These are phyloP conservation scores for Uria aalge DNA, from an alignment of 2,113 vertebrate species.

Conservation along the genomic window DNA sequence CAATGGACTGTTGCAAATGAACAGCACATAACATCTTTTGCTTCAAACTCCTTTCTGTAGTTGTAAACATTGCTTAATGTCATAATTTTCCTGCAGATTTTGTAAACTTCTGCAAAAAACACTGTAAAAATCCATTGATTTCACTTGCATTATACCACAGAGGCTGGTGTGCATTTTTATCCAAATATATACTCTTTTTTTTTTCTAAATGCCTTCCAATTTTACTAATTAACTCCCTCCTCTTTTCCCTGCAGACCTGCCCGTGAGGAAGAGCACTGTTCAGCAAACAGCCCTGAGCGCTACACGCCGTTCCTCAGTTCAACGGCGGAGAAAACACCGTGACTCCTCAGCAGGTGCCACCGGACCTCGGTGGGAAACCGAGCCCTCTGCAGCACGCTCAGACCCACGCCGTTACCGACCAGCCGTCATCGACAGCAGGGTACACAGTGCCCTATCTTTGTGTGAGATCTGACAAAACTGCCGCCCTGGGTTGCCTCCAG, in stretches of 20 bases:
- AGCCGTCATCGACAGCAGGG: background rate
- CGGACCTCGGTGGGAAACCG: background rate
- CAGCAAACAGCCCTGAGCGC: background rate
- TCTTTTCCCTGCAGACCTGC: background rate
- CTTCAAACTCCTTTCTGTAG: background rate
- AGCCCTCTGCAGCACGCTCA: background rate
- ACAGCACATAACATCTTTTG: background rate
- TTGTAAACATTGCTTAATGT: background rate
- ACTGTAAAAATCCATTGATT: background rate
- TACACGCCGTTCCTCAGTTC: background rate
- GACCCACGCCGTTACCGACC: accelerated
- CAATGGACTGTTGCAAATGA: background rate
- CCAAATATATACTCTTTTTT: background rate
- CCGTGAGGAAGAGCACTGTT: background rate
- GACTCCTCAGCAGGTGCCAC: background rate
- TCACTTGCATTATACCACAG: background rate
- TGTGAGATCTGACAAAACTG: background rate
- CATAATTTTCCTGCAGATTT: background rate
- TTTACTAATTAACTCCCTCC: constrained; percentile 13
- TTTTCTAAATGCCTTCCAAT: background rate
- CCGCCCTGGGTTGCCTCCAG: constrained; percentile 8
- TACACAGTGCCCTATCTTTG: background rate
- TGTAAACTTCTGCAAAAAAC: background rate
- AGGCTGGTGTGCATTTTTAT: background rate
- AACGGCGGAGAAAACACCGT: background rate